Evolutionary conservation across 2,888 invertebrate species (phyloP).

Genomic region (Lasiommata megera): DNA sequence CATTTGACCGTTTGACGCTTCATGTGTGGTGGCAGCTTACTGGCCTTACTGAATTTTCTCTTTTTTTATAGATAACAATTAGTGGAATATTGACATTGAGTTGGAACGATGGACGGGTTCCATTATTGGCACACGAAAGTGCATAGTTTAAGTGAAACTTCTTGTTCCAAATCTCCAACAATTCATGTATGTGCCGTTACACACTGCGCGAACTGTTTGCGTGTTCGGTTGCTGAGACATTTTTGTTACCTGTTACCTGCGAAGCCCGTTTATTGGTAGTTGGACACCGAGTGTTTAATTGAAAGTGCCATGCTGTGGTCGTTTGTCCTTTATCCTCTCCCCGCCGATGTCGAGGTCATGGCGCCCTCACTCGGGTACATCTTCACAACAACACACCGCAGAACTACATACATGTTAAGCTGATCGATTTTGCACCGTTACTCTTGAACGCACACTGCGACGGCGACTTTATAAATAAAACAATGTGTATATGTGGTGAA

Average conservation of each 20-base stretch:
- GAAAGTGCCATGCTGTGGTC: constrained; percentile 82
- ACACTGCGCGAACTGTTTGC: constrained; percentile 74
- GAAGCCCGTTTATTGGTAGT: constrained; percentile 59
- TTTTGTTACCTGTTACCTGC: constrained; percentile 55
- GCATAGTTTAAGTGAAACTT: constrained; percentile 80
- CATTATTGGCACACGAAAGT: constrained; percentile 79
- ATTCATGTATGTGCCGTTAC: constrained; percentile 75
- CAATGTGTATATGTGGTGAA: constrained; percentile 30
- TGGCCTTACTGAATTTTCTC: constrained; percentile 78
- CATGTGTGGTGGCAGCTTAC: constrained; percentile 75
- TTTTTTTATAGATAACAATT: constrained; percentile 56
- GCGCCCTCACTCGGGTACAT: constrained; percentile 28
- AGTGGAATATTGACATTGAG: constrained; percentile 63
- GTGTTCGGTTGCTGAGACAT: constrained; percentile 72
- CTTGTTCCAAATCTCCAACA: constrained; percentile 82
- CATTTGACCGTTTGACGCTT: constrained; percentile 74
- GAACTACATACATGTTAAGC: constrained; percentile 62
- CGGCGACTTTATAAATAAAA: constrained; percentile 44
- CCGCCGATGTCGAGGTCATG: constrained; percentile 31
- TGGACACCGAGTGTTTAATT: constrained; percentile 63
- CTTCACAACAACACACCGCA: constrained; percentile 46
- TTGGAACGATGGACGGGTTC: constrained; percentile 75
- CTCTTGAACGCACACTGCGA: constrained; percentile 63
- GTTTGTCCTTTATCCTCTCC: constrained; percentile 64
- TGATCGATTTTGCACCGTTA: constrained; percentile 85